A percentile compares a stretch with the other conserved stretches of the same genome.
phyloP scores from a whole-genome alignment of 1,140 invertebrate species.

The Amphibalanus amphitrite region DNA sequence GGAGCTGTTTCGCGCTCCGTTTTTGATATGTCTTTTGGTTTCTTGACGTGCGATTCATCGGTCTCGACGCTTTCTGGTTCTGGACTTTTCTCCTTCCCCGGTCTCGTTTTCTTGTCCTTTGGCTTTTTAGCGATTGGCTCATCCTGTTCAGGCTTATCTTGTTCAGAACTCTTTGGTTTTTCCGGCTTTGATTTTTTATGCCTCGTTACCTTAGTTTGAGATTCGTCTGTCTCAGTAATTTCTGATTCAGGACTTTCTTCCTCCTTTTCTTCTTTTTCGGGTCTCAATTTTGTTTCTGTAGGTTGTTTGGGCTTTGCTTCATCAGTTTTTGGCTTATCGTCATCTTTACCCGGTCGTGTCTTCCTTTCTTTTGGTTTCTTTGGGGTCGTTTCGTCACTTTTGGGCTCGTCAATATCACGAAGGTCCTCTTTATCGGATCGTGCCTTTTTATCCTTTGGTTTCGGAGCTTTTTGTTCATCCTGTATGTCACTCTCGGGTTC shows the following conservation, averaged over 20 bases:
- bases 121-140: slow-evolving; percentile 21
- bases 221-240: not conserved
- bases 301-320: too few relatives aligned
- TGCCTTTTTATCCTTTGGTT: too few relatives aligned
- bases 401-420: too few relatives aligned
- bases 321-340: too few relatives aligned
- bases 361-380: too few relatives aligned
- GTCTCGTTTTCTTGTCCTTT: not conserved
- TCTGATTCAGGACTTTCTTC: slow-evolving; percentile 14
- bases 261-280: slow-evolving; percentile 6
- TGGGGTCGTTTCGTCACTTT: too few relatives aligned
- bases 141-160: slow-evolving; percentile 14
- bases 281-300: too few relatives aligned
- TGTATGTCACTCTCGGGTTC: too few relatives aligned
- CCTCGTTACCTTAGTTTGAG: not conserved
- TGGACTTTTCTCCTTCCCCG: slow-evolving; percentile 10
- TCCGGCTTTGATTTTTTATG: slow-evolving; percentile 5
- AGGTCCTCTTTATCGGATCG: too few relatives aligned
- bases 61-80: slow-evolving; percentile 10
- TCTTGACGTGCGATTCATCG: slow-evolving; percentile 22
- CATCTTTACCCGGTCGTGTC: too few relatives aligned
- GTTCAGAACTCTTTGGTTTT: not conserved
- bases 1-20: slow-evolving; percentile 15
- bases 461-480: too few relatives aligned
- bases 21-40: slow-evolving; percentile 29